Conservation (phyloP, 2,888 invertebrate species). For the Clostera curtula region DNA sequence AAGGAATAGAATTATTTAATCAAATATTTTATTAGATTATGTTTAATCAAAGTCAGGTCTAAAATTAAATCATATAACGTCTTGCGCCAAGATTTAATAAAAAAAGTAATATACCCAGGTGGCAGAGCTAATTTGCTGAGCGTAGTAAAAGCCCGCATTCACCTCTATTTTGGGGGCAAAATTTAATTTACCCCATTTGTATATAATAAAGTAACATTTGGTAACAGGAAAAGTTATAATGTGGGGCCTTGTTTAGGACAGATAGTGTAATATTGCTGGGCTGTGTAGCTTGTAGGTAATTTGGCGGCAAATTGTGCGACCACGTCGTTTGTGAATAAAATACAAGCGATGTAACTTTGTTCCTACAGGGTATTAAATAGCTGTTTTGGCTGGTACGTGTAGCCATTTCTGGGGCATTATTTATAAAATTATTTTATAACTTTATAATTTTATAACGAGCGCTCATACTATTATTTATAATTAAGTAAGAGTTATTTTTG, state of each 20-base stretch:
- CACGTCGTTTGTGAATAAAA: constrained; percentile 17
- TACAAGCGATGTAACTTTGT: constrained; percentile 9
- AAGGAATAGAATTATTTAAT: too few relatives aligned
- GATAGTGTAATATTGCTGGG: constrained; percentile 18
- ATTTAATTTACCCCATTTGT: constrained; percentile 43
- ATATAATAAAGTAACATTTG: constrained; percentile 42
- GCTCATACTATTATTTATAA: too few relatives aligned
- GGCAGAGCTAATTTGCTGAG: too few relatives aligned
- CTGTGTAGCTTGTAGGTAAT: constrained; percentile 23
- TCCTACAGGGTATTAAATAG: constrained; percentile 19
- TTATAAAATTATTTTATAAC: too few relatives aligned
- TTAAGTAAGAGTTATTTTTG: too few relatives aligned
- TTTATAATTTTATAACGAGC: too few relatives aligned
- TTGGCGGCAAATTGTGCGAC: constrained; percentile 25
- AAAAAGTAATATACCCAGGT: too few relatives aligned
- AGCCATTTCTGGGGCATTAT: not conserved
- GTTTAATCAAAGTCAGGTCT: too few relatives aligned
- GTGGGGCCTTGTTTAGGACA: constrained; percentile 32
- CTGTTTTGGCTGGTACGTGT: constrained; percentile 8
- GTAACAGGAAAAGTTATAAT: constrained; percentile 48
- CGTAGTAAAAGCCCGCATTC: constrained; percentile 29
- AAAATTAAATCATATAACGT: too few relatives aligned
- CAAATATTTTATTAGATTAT: too few relatives aligned
- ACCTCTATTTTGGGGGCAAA: constrained; percentile 33
- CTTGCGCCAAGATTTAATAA: too few relatives aligned